Evolutionary conservation across 2,888 invertebrate genomes (phyloP), one percentile per base, ranked within the genome.

Genomic region (Callyntrura guangdongensis): DNA sequence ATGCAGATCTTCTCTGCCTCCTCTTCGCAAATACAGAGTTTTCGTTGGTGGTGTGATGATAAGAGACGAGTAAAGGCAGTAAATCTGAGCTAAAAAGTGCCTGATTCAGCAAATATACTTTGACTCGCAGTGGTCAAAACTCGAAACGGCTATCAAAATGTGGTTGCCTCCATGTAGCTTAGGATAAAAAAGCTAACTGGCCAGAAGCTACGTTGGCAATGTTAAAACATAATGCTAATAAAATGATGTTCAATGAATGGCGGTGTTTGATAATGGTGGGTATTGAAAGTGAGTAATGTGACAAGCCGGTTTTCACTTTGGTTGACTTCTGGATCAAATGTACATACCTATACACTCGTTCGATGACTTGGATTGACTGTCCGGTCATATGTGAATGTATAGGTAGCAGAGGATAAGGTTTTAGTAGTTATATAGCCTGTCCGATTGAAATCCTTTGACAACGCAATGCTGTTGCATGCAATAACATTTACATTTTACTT

Each of bases 261-360:
- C 36, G 69, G n/a, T 27, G 53, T 53, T 53, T 53, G 12, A 36
- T 36, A 36, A 36, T 36, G 36, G 64, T 79, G 67, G 74, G 59
- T 86, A 25, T 86, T 79, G 49, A 72, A 36, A 81, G 79, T 49
- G 79, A 69, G 36, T 69, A 69, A 87, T 87, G 79, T 79, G 81
- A 87, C 87, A 87, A 87, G 87, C 87, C 87, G 87, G 87, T 87
- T 87, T 87, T 69, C 69, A 69, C 69, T 69, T 69, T 64, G n/a
- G 69, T 69, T 69, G 69, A 36, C 69, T 69, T 27, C 36, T 69
- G 69, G 69, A 69, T 69, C 69, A 69, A 27, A 36, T 69, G 36
- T 36, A 69, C 36, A 22, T 64, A n/a, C n/a, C n/a, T n/a, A n/a
- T n/a, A 22, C 9, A 64, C 36, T 36, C 14, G 69, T 36, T 3